Evolutionary conservation across 2,113 vertebrate genomes (phyloP), one percentile per base, ranked within the genome.

Genomic region (Crotalus horridus): DNA sequence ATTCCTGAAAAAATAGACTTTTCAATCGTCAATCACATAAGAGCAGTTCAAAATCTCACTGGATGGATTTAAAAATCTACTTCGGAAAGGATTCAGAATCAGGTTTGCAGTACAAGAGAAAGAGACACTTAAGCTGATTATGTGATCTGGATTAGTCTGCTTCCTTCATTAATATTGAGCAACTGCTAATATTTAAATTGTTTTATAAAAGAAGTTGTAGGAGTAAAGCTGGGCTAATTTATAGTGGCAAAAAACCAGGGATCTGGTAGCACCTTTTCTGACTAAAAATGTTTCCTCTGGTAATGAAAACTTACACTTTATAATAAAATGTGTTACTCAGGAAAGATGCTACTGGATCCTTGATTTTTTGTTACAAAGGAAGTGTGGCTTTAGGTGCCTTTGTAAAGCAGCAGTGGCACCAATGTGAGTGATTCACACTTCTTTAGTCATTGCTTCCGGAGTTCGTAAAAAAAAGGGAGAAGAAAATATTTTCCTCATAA

Each of bases 111-210:
- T 59, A 48, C 23, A 81, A 89, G 43, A 59, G 29, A 88, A 55
- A 48, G 64, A 69, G 86, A 81, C 81, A 85, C 33, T 85, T 85
- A 48, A 89, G 54, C 56, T 92, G 64, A 59, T 58, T n/a, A 89
- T 85, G 33, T 59, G 88, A 89, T 59, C 54, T 59, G 69, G 88
- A 56, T 89, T 20, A 33, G 85, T 92, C 29, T 58, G 39, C 88
- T 61, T 20, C 64, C 89, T 55, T 39, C 43, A 51, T 92, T 69
- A 89, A 92, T 92, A 85, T n/a, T 92, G 87, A 89, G n/a, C 69
- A 26, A 59, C 13, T 88, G 46, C n/a, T 74, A 26, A 17, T 89
- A 58, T 43, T 92, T 46, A 55, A 10, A 74, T 81, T 92, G 33
- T 89, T 61, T 55, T 53, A 55, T 24, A 92, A 55, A 46, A 88